phyloP scores from a whole-genome alignment of 1,140 invertebrate species.

The Drosophila busckii region DNA sequence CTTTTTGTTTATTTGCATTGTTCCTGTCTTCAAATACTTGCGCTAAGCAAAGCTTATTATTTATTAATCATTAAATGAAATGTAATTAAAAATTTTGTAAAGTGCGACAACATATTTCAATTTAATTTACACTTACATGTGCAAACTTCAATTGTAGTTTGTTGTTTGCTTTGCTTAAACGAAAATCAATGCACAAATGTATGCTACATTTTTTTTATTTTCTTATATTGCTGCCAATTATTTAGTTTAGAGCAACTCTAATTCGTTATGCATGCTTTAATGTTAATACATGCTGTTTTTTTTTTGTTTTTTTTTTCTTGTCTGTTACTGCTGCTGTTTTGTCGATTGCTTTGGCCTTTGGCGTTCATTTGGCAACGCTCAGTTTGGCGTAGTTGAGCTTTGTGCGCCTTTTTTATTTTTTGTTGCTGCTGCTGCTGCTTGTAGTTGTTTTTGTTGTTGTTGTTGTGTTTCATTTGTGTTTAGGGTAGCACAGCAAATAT shows the following conservation, averaged over 20 bases:
- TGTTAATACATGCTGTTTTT: conserved; percentile 14
- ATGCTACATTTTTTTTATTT: no score
- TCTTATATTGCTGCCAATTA: no score
- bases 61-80: no score
- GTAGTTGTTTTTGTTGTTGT: not conserved
- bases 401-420: conserved; percentile 12
- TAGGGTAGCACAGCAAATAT: conserved; percentile 50
- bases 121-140: no score
- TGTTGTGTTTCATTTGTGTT: conserved; percentile 3
- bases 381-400: conserved; percentile 48
- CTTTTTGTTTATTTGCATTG: conserved; percentile 26
- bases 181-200: no score
- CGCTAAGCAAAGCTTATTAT: conserved; percentile 10
- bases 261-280: not conserved
- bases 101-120: no score
- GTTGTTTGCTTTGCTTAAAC: no score
- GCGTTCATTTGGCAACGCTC: conserved; percentile 74
- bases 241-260: conserved; percentile 1
- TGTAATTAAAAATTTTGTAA: no score
- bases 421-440: conserved; percentile 3
- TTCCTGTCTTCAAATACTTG: conserved; percentile 15
- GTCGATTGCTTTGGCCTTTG: conserved; percentile 71
- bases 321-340: conserved; percentile 35
- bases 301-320: conserved; percentile 19
- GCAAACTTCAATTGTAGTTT: no score